Base-by-base conservation (phyloP, 2,113 vertebrate species). In the Ciconia stormi region DNA sequence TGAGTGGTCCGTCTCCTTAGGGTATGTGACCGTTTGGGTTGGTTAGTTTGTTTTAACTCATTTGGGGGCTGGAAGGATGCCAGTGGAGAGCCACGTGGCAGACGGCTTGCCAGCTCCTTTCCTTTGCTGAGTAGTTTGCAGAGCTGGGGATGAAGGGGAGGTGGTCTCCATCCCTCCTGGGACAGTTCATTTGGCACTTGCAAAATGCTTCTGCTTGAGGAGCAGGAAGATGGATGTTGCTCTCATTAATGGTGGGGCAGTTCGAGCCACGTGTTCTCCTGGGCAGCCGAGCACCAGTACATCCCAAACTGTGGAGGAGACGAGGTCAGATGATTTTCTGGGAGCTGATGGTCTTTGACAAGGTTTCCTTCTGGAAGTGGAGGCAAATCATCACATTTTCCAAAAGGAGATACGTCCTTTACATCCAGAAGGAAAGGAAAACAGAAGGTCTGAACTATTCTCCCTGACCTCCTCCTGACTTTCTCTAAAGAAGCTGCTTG, bases 241-340 rank as follows among this genome's bases (percentile, higher is more conserved):
- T 38, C 36, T 58, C 29, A 2, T 29, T 15, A 81, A 32, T 0
- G 14, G 23, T 27, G 55, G 20, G 44, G 55, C 65, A 78, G 32
- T 10, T 72, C 0, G 0, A 82, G 19, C 32, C 47, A 5, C 0
- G 1, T 13, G 20, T 61, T 77, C 0, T 0, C 17, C 52, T 19
- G 25, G 21, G 21, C 36, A 55, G 38, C 38, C 0, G 1, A 52
- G 40, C 13, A 25, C 38, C 36, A 9, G 3, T 34, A 32, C 0
- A 2, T 46, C 63, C 32, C 53, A 59, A 53, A n/a, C 26, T 38
- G 27, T 38, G 66, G 12, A 82, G 14, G 11, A 44, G 44, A 42
- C 10, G 17, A 85, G 23, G 18, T 58, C 58, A 36, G 71, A 32
- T 16, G 30, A 10, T 82, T 59, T 90, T 49, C 66, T 63, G 52